Percentiles rank a stretch among this genome's conserved stretches.
phyloP scores from a whole-genome alignment of 2,113 vertebrate genomes.

The Myrmophylax atrothorax region DNA sequence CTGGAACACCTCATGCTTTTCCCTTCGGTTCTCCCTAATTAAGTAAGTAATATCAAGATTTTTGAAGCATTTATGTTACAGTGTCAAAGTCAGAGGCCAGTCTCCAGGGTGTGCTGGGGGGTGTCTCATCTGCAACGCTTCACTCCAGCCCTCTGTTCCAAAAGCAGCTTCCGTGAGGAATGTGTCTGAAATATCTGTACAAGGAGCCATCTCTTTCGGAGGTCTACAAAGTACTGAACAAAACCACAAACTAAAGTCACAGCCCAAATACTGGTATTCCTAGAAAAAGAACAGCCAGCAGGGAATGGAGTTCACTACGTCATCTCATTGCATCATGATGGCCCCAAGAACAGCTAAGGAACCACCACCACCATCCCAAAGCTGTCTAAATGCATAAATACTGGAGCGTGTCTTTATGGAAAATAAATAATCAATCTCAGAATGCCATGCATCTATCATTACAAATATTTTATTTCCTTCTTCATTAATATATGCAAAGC shows the following conservation, averaged over 20 bases:
- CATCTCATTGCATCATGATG: neutral
- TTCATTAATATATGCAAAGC: slow-evolving; percentile 49
- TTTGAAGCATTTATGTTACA: neutral
- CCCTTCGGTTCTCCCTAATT: neutral
- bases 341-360: neutral
- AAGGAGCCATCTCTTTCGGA: neutral
- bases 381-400: neutral
- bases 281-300: neutral
- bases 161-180: neutral
- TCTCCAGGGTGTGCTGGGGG: neutral
- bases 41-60: neutral
- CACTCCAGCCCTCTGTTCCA: neutral
- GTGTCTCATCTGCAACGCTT: neutral
- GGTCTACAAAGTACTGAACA: neutral
- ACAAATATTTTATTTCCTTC: slow-evolving; percentile 27
- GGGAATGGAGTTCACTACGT: neutral
- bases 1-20: neutral
- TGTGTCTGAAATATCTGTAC: neutral
- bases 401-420: neutral
- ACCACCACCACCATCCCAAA: neutral
- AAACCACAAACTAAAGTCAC: neutral
- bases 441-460: neutral
- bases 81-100: neutral
- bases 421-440: neutral
- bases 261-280: neutral